A percentile compares a stretch with the other conserved stretches of the same genome.
These are phyloP conservation scores for Mesodorylaimus sp. DNA, from an alignment of 2,888 invertebrate genomes.

Conservation along the genomic window DNA sequence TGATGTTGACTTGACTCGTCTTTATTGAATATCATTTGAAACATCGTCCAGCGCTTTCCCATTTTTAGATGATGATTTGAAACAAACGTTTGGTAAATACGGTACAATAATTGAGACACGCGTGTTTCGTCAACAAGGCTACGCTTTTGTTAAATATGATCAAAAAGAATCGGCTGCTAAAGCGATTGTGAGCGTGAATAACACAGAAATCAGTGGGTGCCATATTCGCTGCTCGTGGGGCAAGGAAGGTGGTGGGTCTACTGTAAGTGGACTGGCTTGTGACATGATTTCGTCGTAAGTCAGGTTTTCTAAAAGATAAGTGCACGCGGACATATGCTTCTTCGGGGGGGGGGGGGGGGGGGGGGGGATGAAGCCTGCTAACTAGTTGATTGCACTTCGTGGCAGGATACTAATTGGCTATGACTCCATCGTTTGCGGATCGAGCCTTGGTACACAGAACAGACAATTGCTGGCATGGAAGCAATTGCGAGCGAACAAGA, in stretches of 20 bases:
- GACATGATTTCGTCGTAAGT: constrained; percentile 95
- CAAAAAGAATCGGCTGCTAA: constrained; percentile 91
- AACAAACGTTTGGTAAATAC: constrained; percentile 78
- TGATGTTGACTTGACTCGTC: no score
- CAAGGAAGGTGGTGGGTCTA: constrained; percentile 41
- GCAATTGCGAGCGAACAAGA: no score
- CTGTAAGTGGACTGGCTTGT: constrained; percentile 92
- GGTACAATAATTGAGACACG: constrained; percentile 90
- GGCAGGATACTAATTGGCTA: no score
- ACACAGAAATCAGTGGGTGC: constrained; percentile 83
- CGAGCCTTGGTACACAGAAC: no score
- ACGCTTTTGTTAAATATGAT: constrained; percentile 51
- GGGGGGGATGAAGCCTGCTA: no score
- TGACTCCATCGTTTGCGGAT: no score
- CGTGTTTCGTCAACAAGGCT: constrained; percentile 92
- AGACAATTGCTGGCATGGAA: no score
- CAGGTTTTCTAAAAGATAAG: constrained; percentile 33
- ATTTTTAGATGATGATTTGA: constrained; percentile 70
- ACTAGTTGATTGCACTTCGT: no score
- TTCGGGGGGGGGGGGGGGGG: no score
- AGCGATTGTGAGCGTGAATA: constrained; percentile 88
- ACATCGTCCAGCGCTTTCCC: not conserved
- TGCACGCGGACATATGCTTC: no score
- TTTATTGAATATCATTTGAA: no score
- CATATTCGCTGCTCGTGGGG: constrained; percentile 98